Percentiles rank a stretch among this genome's conserved stretches.
Evolutionary conservation across 2,797 vertebrate species (phyloP).

Genomic region (Sebastes matsubarae): DNA sequence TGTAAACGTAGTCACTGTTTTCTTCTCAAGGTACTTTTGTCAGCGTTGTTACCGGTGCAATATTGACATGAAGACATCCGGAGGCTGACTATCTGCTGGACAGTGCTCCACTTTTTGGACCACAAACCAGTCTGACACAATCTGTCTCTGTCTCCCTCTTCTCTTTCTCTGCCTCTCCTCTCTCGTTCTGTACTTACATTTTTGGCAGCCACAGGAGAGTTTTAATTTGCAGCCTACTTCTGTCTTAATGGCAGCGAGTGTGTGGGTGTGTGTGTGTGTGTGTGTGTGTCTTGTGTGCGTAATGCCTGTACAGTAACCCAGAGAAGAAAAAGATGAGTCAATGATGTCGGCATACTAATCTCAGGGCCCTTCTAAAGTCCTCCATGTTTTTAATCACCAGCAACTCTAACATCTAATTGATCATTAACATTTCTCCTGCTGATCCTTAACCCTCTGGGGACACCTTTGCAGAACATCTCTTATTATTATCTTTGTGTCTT

Average conservation of each 20-base stretch:
- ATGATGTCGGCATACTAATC: slow-evolving; percentile 66
- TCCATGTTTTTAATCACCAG: slow-evolving; percentile 83
- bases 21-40: background rate
- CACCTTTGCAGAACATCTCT: slow-evolving; percentile 66
- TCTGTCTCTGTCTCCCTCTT: slow-evolving; percentile 12
- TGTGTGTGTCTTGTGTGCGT: slow-evolving; percentile 27
- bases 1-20: background rate
- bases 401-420: slow-evolving; percentile 85
- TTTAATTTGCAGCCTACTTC: slow-evolving; percentile 79
- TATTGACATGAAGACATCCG: background rate
- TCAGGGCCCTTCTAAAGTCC: slow-evolving; percentile 74
- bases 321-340: slow-evolving; percentile 64
- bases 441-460: slow-evolving; percentile 75
- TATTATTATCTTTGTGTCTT: slow-evolving; percentile 47
- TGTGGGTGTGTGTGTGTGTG: slow-evolving; percentile 54
- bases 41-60: background rate
- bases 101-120: slow-evolving; percentile 4
- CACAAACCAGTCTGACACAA: slow-evolving; percentile 20
- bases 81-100: background rate
- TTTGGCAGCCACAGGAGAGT: slow-evolving; percentile 70
- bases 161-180: slow-evolving; percentile 23
- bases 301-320: slow-evolving; percentile 51
- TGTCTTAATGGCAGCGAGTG: slow-evolving; percentile 66
- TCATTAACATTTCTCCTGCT: slow-evolving; percentile 85
- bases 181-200: slow-evolving; percentile 64